phyloP scores from a whole-genome alignment of 2,113 vertebrate genomes.

The Cephalopterus ornatus region DNA sequence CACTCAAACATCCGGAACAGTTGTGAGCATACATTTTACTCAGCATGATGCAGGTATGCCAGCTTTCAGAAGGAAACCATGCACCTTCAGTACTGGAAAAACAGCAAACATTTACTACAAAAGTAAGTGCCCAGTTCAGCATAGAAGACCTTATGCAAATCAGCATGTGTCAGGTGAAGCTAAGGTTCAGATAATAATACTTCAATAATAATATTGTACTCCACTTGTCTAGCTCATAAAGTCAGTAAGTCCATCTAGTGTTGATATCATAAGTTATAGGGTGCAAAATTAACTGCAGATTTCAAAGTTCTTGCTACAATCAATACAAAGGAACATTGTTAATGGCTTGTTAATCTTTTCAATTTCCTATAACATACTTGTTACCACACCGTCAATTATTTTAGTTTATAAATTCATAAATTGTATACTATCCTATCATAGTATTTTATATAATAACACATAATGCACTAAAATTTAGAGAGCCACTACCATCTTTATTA shows the following conservation, averaged over 20 bases:
- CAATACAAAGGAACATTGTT: background rate
- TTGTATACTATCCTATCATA: background rate
- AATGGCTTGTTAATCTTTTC: background rate
- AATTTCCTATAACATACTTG: background rate
- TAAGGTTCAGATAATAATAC: background rate
- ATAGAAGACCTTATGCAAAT: background rate
- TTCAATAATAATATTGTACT: background rate
- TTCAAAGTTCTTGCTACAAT: background rate
- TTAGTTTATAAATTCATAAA: background rate
- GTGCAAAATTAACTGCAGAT: background rate
- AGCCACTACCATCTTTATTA: background rate
- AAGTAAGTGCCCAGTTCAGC: background rate
- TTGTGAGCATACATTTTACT: background rate
- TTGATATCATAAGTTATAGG: background rate
- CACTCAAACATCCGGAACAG: background rate
- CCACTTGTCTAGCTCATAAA: background rate
- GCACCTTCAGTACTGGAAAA: background rate
- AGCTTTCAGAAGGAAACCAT: background rate
- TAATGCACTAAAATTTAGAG: background rate
- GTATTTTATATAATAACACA: background rate
- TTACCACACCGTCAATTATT: background rate
- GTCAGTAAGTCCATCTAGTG: background rate
- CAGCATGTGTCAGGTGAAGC: background rate
- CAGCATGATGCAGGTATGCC: background rate
- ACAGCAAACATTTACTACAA: background rate